A percentile compares a stretch with the other conserved stretches of the same genome.
Conservation (phyloP, 2,113 vertebrate genomes). For the Eleginops maclovinus region DNA sequence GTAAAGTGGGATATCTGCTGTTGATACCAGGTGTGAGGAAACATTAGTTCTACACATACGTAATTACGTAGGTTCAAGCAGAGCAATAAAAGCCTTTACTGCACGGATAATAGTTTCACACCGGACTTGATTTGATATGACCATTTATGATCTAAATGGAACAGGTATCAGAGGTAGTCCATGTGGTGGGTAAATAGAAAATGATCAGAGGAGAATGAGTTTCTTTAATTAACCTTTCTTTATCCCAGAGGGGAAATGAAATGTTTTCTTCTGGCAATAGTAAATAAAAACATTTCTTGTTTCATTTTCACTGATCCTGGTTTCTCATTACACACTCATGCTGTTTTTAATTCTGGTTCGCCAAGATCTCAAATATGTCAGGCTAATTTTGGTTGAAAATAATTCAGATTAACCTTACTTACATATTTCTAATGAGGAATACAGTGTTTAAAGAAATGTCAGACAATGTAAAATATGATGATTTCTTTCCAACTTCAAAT, state of each 20-base stretch:
- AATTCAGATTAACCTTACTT: too few species aligned
- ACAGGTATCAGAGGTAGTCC: background rate
- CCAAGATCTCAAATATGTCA: too few species aligned
- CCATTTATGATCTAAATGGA: background rate
- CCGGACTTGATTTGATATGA: background rate
- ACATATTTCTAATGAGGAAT: too few species aligned
- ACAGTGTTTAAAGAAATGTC: too few species aligned
- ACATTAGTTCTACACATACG: background rate
- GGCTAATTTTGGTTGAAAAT: too few species aligned
- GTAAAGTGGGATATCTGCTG: background rate
- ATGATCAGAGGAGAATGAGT: background rate
- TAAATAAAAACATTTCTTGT: background rate
- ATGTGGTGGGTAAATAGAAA: background rate
- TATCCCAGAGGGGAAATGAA: too few species aligned
- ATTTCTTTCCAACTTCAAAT: too few species aligned
- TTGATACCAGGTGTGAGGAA: background rate
- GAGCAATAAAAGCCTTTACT: background rate
- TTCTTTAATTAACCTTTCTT: background rate
- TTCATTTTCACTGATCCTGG: background rate
- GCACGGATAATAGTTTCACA: conserved; percentile 2
- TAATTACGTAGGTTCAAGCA: background rate
- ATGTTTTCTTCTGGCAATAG: background rate
- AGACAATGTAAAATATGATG: too few species aligned
- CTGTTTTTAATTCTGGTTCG: too few species aligned
- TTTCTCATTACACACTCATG: background rate